Evolutionary conservation across 2,797 vertebrate species (phyloP).

Genomic region (Macroramphosus scolopax): DNA sequence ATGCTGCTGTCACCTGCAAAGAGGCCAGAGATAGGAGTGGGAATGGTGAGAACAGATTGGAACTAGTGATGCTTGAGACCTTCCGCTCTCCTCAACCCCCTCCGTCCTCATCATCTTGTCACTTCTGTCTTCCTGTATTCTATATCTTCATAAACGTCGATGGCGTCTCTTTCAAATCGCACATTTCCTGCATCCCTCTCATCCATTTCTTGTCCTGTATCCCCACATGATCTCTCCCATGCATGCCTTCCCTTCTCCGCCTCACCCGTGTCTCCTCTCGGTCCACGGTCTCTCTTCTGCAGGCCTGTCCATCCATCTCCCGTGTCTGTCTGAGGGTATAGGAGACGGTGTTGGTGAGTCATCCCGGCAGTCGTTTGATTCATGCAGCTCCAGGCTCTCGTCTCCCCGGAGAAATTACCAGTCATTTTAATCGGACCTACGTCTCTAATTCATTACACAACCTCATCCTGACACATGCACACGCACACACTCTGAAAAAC

Average conservation of each 20-base stretch:
- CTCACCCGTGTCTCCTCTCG: conserved; percentile 10
- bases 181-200: conserved; percentile 20
- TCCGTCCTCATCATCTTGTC: conserved; percentile 43
- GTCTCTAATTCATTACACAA: conserved; percentile 83
- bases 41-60: conserved; percentile 58
- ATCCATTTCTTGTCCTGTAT: conserved; percentile 1
- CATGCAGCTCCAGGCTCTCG: conserved; percentile 69
- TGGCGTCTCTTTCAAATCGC: conserved; percentile 37
- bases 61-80: conserved; percentile 67
- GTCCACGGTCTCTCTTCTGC: too few relatives aligned
- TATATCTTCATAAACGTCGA: conserved; percentile 54
- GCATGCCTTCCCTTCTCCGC: conserved; percentile 16
- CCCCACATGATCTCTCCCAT: conserved; percentile 3
- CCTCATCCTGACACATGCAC: conserved; percentile 62
- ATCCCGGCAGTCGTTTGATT: conserved; percentile 70
- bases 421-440: conserved; percentile 82
- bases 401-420: conserved; percentile 85
- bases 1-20: conserved; percentile 75
- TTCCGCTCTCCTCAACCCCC: conserved; percentile 29
- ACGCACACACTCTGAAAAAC: conserved; percentile 25
- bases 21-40: conserved; percentile 61
- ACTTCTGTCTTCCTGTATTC: conserved; percentile 47
- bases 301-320: too few relatives aligned
- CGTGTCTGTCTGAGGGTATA: too few relatives aligned
- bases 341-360: conserved; percentile 63